Conservation (phyloP, 2,888 invertebrate genomes). For the Megamerina dolium region DNA sequence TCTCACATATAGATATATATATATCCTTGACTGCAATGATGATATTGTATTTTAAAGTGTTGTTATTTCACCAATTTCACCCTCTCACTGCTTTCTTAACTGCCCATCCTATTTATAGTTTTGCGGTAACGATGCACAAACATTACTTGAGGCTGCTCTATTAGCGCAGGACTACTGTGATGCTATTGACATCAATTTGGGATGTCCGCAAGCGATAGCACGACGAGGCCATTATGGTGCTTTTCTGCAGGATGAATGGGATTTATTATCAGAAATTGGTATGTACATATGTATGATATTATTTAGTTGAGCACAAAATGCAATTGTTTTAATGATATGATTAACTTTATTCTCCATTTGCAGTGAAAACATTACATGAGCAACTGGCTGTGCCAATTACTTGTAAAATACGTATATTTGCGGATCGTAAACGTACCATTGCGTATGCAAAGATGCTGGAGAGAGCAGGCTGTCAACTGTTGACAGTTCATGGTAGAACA, state of each 20-base stretch:
- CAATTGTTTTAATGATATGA: background rate
- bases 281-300: slow-evolving; percentile 20
- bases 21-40: too few relatives aligned
- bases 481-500: slow-evolving; percentile 94
- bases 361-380: slow-evolving; percentile 65
- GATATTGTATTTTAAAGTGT: too few relatives aligned
- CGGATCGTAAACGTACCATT: slow-evolving; percentile 77
- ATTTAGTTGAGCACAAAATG: background rate
- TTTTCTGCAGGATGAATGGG: slow-evolving; percentile 95
- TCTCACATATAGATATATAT: too few relatives aligned
- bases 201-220: slow-evolving; percentile 97
- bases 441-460: slow-evolving; percentile 92
- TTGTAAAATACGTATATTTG: slow-evolving; percentile 91
- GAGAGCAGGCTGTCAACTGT: slow-evolving; percentile 80
- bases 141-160: slow-evolving; percentile 78
- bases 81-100: too few relatives aligned
- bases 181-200: slow-evolving; percentile 94
- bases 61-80: too few relatives aligned
- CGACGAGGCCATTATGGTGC: slow-evolving; percentile 94
- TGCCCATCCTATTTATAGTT: slow-evolving; percentile 59
- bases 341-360: slow-evolving; percentile 33
- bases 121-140: slow-evolving; percentile 91
- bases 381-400: slow-evolving; percentile 84
- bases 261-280: slow-evolving; percentile 77
- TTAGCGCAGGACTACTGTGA: slow-evolving; percentile 84